Evolutionary conservation across 2,113 vertebrate genomes (phyloP).

Genomic region (Nothobranchius kuhntae): DNA sequence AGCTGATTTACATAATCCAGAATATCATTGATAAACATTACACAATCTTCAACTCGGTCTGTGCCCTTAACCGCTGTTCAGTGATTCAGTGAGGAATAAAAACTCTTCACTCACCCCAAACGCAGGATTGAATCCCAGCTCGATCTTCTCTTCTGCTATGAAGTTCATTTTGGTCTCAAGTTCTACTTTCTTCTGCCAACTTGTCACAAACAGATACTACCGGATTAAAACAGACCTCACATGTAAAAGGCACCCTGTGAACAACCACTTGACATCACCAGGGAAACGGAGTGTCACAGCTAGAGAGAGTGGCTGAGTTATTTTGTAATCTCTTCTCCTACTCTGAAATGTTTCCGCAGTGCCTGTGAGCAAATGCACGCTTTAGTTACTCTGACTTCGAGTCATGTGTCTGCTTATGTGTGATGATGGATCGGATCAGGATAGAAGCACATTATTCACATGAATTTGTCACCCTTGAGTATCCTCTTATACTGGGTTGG

Average conservation of each 20-base stretch:
- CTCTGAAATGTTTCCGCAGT: constrained; percentile 27
- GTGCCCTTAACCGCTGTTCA: neutral
- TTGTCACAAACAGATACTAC: neutral
- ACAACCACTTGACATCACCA: constrained; percentile 24
- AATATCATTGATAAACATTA: neutral
- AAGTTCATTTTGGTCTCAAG: constrained; percentile 60
- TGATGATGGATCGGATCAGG: constrained; percentile 39
- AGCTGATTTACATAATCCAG: neutral
- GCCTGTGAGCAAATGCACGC: constrained; percentile 14
- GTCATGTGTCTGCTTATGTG: constrained; percentile 70
- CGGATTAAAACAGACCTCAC: constrained; percentile 4
- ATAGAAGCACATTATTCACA: constrained; percentile 49
- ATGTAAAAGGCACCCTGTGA: neutral
- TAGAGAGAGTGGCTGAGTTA: constrained; percentile 21
- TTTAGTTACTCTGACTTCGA: constrained; percentile 32
- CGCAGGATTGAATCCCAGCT: constrained; percentile 53
- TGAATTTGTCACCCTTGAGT: constrained; percentile 23
- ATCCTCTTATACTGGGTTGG: neutral
- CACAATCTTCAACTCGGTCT: neutral
- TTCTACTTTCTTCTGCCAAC: neutral
- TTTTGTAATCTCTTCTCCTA: constrained; percentile 37
- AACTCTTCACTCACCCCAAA: constrained; percentile 63
- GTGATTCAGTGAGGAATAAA: neutral
- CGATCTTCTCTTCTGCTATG: constrained; percentile 55
- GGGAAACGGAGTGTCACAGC: constrained; percentile 32